A percentile compares a stretch with the other conserved stretches of the same genome.
phyloP scores from a whole-genome alignment of 2,113 vertebrate genomes.

The Microcebus tavaratra region DNA sequence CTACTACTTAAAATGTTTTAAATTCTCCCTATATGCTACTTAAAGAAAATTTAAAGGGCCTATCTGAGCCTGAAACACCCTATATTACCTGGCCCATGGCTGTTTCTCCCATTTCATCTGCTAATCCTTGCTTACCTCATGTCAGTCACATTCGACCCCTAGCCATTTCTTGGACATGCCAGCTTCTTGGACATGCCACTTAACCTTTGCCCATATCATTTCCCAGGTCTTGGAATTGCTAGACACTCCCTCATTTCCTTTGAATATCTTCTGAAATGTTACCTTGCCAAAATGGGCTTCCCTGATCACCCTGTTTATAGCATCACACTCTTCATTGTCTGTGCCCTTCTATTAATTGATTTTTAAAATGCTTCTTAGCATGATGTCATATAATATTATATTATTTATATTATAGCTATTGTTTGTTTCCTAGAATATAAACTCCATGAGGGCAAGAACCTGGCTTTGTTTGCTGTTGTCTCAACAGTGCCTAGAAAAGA shows the following conservation, averaged over 20 bases:
- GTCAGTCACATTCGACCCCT: not conserved
- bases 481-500: not conserved
- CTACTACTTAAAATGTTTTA: not conserved
- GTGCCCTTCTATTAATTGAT: not conserved
- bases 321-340: not conserved
- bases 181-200: not conserved
- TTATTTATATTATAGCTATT: not conserved
- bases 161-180: not conserved
- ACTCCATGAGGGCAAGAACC: not conserved
- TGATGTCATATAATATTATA: not conserved
- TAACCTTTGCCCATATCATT: not conserved
- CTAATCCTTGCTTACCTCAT: not conserved
- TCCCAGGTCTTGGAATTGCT: not conserved
- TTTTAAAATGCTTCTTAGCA: not conserved
- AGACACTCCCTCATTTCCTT: not conserved
- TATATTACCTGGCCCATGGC: not conserved
- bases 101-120: not conserved
- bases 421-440: not conserved
- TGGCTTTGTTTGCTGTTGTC: not conserved
- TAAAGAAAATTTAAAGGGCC: not conserved
- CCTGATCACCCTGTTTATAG: not conserved
- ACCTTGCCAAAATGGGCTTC: not conserved
- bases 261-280: not conserved
- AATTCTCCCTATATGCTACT: not conserved
- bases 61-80: not conserved